Evolutionary conservation across 1,140 invertebrate genomes (phyloP).

Genomic region (Scaptodrosophila lebanonensis): DNA sequence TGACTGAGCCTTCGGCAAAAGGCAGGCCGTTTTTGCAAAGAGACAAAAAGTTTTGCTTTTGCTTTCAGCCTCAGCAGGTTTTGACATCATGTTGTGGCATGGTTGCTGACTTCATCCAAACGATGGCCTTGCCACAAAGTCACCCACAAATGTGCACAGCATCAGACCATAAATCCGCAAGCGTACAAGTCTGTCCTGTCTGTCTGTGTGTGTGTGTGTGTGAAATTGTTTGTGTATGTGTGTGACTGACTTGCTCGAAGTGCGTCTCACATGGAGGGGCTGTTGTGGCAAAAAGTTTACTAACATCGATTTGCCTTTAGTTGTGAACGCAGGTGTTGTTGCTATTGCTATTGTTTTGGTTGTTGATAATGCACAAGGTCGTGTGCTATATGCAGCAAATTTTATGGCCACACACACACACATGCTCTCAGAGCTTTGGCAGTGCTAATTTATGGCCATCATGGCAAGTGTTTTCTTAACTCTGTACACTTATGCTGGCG

Average conservation of each 20-base stretch:
- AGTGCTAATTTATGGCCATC: constrained; percentile 33
- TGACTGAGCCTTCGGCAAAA: too few species aligned
- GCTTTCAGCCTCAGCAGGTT: too few species aligned
- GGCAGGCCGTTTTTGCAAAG: too few species aligned
- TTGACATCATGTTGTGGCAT: too few species aligned
- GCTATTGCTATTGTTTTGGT: not conserved
- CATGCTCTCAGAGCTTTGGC: constrained; percentile 21
- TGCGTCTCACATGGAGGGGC: not conserved
- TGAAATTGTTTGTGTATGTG: constrained; percentile 35
- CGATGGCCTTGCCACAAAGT: constrained; percentile 11
- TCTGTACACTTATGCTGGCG: too few species aligned
- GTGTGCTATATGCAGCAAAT: constrained; percentile 34
- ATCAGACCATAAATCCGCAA: constrained; percentile 3
- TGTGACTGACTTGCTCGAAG: constrained; percentile 37
- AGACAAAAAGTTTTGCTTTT: too few species aligned
- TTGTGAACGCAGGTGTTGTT: constrained; percentile 35
- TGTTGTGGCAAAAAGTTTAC: too few species aligned
- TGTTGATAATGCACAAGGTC: constrained; percentile 19
- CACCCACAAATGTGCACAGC: not conserved
- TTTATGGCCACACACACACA: constrained; percentile 34
- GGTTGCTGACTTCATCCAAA: constrained; percentile 11
- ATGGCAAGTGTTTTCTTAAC: constrained; percentile 30
- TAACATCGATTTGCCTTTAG: not conserved
- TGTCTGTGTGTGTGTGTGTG: constrained; percentile 29
- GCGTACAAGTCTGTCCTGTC: not conserved